These are phyloP conservation scores for Drosophila triauraria DNA, from an alignment of 1,140 invertebrate species.

Conservation along the genomic window DNA sequence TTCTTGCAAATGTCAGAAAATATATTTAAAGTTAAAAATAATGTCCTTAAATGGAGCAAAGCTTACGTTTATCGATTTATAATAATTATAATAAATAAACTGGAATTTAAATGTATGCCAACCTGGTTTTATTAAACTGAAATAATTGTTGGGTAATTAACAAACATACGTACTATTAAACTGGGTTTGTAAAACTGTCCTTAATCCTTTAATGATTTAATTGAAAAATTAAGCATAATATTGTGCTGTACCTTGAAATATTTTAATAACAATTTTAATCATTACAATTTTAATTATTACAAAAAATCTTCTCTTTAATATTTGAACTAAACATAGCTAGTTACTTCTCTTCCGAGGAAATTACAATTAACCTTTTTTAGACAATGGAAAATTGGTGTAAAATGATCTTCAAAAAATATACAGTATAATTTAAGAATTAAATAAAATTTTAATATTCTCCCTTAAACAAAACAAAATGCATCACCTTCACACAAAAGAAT, in stretches of 20 bases:
- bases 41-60: background rate
- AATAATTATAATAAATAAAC: conserved; percentile 1
- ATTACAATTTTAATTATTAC: too few relatives aligned
- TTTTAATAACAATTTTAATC: too few relatives aligned
- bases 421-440: background rate
- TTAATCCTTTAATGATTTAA: background rate
- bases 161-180: too few relatives aligned
- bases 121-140: background rate
- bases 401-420: background rate
- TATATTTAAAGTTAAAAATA: background rate
- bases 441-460: background rate
- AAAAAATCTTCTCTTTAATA: too few relatives aligned
- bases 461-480: too few relatives aligned
- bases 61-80: background rate
- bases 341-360: too few relatives aligned
- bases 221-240: background rate
- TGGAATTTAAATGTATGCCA: background rate
- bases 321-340: too few relatives aligned
- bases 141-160: background rate
- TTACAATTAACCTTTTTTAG: too few relatives aligned
- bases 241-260: too few relatives aligned
- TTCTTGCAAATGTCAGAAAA: too few relatives aligned
- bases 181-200: background rate
- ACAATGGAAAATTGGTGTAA: background rate
- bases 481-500: background rate